A percentile compares a stretch with the other conserved stretches of the same genome.
phyloP scores from a whole-genome alignment of 1,140 invertebrate species.

The Orchesella cincta region DNA sequence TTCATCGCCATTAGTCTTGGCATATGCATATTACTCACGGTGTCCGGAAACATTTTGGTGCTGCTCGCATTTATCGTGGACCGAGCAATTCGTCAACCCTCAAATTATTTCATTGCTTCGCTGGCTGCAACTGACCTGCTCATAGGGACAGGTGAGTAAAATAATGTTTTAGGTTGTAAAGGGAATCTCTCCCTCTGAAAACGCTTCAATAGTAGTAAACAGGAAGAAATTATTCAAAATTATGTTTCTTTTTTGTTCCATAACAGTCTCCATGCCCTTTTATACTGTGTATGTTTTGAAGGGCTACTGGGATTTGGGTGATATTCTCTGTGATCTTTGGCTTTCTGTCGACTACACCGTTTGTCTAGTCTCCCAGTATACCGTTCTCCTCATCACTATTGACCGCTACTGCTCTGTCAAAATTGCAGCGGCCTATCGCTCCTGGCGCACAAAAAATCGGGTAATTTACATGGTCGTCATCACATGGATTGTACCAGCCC shows the following conservation, averaged over 20 bases:
- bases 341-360: slow-evolving; percentile 98
- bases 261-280: slow-evolving; percentile 91
- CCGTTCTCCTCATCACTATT: slow-evolving; percentile 96
- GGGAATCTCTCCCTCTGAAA: too few relatives aligned
- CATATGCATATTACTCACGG: slow-evolving; percentile 86
- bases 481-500: slow-evolving; percentile 95
- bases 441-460: slow-evolving; percentile 92
- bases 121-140: slow-evolving; percentile 96
- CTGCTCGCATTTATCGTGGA: slow-evolving; percentile 95
- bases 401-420: slow-evolving; percentile 99
- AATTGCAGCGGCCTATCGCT: slow-evolving; percentile 94
- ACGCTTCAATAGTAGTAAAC: too few relatives aligned
- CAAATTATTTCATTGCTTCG: slow-evolving; percentile 99
- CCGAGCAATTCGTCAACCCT: slow-evolving; percentile 86
- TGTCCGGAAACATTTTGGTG: slow-evolving; percentile 94
- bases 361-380: slow-evolving; percentile 98
- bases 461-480: slow-evolving; percentile 85
- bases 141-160: slow-evolving; percentile 85
- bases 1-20: slow-evolving; percentile 87
- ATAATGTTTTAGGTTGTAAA: slow-evolving; percentile 64
- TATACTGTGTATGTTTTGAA: slow-evolving; percentile 71
- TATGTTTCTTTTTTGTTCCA: too few relatives aligned
- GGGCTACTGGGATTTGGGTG: slow-evolving; percentile 95
- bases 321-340: slow-evolving; percentile 96
- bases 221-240: too few relatives aligned